These are phyloP conservation scores for Rhodinocichla rosea DNA, from an alignment of 2,113 vertebrate species.

Conservation along the genomic window DNA sequence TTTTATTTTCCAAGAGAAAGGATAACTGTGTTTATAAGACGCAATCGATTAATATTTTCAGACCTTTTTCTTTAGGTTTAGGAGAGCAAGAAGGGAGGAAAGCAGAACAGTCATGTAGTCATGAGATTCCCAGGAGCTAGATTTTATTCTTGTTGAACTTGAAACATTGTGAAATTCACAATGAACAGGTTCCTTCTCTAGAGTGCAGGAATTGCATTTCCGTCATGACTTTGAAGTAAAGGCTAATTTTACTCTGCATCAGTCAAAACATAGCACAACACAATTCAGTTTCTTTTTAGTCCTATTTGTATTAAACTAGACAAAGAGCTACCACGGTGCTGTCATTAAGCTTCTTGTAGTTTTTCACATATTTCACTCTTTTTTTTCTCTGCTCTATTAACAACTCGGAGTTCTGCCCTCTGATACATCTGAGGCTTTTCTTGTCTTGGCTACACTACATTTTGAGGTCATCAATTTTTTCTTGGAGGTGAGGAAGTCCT, in stretches of 20 bases:
- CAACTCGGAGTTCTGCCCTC: not conserved
- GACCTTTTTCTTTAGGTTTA: not conserved
- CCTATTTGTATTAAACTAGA: not conserved
- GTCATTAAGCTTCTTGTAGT: not conserved
- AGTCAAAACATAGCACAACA: slow-evolving; percentile 28
- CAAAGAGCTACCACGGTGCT: not conserved
- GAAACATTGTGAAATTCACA: not conserved
- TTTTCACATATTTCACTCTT: not conserved
- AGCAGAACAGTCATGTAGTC: not conserved
- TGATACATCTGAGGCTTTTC: not conserved
- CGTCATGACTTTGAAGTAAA: not conserved
- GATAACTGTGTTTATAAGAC: not conserved
- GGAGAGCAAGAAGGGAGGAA: not conserved
- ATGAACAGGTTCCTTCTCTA: slow-evolving; percentile 16
- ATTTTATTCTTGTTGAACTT: not conserved
- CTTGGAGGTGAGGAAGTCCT: not conserved
- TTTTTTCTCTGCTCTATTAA: not conserved
- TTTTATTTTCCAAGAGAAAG: not conserved
- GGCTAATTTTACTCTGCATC: not conserved
- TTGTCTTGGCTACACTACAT: not conserved
- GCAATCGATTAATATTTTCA: not conserved
- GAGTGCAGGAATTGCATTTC: not conserved
- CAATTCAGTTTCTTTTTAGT: slow-evolving; percentile 4
- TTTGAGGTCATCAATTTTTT: not conserved
- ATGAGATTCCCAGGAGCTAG: not conserved